Evolutionary conservation across 2,888 invertebrate genomes (phyloP).

Genomic region (Neoascia interrupta): DNA sequence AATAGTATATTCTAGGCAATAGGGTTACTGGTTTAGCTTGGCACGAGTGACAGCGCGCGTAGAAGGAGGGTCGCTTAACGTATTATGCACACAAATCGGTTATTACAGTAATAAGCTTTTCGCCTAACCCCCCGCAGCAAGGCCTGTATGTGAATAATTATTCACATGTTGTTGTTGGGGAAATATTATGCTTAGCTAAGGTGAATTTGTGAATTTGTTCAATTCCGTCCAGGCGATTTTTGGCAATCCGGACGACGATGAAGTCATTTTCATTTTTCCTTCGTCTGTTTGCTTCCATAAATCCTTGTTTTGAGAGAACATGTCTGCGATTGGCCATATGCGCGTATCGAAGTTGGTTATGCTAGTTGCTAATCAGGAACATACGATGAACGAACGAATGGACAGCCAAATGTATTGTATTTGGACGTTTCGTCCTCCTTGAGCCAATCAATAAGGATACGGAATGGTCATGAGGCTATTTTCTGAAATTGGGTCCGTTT

Average conservation of each 20-base stretch:
- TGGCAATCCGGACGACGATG: conserved; percentile 38
- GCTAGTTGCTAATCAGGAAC: conserved; percentile 63
- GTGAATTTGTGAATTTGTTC: conserved; percentile 63
- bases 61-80: conserved; percentile 28
- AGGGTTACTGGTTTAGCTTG: conserved; percentile 48
- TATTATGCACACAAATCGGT: conserved; percentile 69
- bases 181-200: conserved; percentile 67
- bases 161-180: conserved; percentile 46
- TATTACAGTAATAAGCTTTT: conserved; percentile 69
- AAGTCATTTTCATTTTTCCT: conserved; percentile 23
- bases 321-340: not conserved
- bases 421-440: not conserved
- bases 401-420: conserved; percentile 43
- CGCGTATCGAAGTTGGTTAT: too few species aligned
- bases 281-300: conserved; percentile 38
- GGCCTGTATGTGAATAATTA: conserved; percentile 68
- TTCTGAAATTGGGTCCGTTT: conserved; percentile 62
- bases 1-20: conserved; percentile 50
- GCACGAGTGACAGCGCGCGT: conserved; percentile 39
- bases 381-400: conserved; percentile 41
- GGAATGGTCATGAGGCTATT: conserved; percentile 63
- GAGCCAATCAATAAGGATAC: conserved; percentile 52
- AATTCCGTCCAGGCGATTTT: conserved; percentile 60
- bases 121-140: conserved; percentile 40
- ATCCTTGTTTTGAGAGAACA: conserved; percentile 11